Percentiles rank a stretch among this genome's conserved stretches.
These are phyloP conservation scores for Drosophila setosimentum DNA, from an alignment of 2,888 invertebrate species.

Conservation along the genomic window DNA sequence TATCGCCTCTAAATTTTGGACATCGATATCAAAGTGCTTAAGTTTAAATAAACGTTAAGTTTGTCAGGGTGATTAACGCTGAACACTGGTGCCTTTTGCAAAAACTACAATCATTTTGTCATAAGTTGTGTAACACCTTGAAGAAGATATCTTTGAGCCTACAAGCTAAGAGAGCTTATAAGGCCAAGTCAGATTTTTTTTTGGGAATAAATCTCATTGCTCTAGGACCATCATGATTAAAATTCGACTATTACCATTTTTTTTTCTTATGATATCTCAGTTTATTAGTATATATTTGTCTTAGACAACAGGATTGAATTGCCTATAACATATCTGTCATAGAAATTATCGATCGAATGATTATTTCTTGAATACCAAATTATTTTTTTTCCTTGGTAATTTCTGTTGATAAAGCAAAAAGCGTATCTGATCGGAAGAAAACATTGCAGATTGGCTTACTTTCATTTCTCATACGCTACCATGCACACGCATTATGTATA, in stretches of 20 bases:
- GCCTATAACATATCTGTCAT: neutral
- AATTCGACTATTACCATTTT: neutral
- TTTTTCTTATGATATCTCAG: neutral
- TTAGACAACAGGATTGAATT: neutral
- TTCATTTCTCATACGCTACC: constrained; percentile 30
- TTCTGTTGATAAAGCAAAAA: constrained; percentile 17
- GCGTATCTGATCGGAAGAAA: constrained; percentile 33
- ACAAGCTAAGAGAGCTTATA: neutral
- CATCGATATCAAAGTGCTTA: neutral
- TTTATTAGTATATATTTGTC: neutral
- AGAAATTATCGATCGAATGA: neutral
- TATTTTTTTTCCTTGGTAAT: neutral
- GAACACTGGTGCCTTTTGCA: neutral
- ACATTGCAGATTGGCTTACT: constrained; percentile 26
- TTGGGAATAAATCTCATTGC: neutral
- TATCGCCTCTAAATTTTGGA: neutral
- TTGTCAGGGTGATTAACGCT: neutral
- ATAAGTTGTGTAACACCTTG: too few relatives aligned
- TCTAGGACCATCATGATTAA: neutral
- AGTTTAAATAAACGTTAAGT: constrained; percentile 5
- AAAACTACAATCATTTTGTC: neutral
- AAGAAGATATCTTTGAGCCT: neutral
- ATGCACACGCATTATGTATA: constrained; percentile 1
- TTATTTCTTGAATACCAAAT: neutral
- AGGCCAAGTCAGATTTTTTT: neutral